A percentile compares a stretch with the other conserved stretches of the same genome.
Evolutionary conservation across 2,888 invertebrate species (phyloP).

Genomic region (Cyaniris semiargus): DNA sequence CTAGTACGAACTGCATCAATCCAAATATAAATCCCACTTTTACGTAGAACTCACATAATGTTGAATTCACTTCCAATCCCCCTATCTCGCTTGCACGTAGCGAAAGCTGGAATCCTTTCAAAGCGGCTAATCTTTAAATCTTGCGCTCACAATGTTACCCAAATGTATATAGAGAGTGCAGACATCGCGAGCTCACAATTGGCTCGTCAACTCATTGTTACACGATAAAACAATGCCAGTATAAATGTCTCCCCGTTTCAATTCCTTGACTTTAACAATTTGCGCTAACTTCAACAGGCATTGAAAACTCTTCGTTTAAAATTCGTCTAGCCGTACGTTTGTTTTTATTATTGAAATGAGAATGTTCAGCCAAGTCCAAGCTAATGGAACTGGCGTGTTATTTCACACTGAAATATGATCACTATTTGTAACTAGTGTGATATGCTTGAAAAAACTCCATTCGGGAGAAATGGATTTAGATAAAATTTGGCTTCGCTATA

Average conservation of each 20-base stretch:
- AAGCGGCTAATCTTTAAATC: constrained; percentile 30
- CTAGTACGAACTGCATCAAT: not conserved
- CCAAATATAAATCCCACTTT: not conserved
- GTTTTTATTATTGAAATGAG: not conserved
- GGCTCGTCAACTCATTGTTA: constrained; percentile 40
- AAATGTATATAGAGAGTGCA: constrained; percentile 33
- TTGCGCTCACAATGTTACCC: constrained; percentile 29
- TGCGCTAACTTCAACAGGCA: constrained; percentile 37
- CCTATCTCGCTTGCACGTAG: constrained; percentile 8
- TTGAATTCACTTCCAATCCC: constrained; percentile 22
- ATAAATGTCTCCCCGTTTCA: constrained; percentile 39
- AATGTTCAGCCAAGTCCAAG: not conserved
- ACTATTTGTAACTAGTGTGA: no score
- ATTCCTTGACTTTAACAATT: constrained; percentile 38
- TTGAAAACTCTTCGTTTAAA: not conserved
- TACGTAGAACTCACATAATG: not conserved
- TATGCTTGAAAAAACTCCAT: no score
- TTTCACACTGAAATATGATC: not conserved
- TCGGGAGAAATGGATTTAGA: no score
- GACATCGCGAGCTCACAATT: constrained; percentile 40
- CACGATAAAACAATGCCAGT: constrained; percentile 38
- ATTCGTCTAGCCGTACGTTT: constrained; percentile 6
- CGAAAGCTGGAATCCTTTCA: constrained; percentile 17
- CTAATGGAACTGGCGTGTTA: not conserved
- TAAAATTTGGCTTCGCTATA: no score